A percentile compares a stretch with the other conserved stretches of the same genome.
Conservation (phyloP, 2,888 invertebrate species). For the Troglohyphantes excavatus region DNA sequence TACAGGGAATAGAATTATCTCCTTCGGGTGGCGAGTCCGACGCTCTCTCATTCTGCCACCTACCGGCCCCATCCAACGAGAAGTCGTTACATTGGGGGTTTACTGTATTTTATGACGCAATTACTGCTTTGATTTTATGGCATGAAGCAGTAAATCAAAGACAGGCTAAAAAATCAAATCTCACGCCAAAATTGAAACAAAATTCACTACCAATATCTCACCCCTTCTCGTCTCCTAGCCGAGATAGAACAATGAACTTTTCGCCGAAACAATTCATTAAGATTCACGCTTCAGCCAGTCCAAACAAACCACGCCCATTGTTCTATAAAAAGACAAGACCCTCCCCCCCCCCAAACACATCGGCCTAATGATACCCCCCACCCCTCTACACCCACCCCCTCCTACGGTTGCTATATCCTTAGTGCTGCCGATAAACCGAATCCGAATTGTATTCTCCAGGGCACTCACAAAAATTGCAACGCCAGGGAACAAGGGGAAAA, state of each 20-base stretch:
- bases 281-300: neutral
- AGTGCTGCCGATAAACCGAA: neutral
- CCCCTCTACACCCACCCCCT: too few species aligned
- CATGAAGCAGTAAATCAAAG: too few species aligned
- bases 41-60: too few species aligned
- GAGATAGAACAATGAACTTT: neutral
- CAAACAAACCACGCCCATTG: neutral
- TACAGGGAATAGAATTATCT: too few species aligned
- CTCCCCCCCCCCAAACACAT: neutral
- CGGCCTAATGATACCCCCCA: neutral
- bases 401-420: constrained; percentile 10
- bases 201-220: neutral
- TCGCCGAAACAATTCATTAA: neutral
- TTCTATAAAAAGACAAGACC: neutral
- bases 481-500: neutral
- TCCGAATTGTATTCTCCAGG: neutral
- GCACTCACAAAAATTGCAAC: constrained; percentile 1
- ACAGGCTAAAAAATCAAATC: too few species aligned
- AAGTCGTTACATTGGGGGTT: too few species aligned
- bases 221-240: neutral
- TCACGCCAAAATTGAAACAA: too few species aligned
- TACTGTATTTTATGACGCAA: too few species aligned
- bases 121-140: too few species aligned
- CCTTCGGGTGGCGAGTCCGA: too few species aligned
- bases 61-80: too few species aligned